A percentile compares a stretch with the other conserved stretches of the same genome.
phyloP scores from a whole-genome alignment of 2,797 vertebrate species.

The Garrulus glandarius region DNA sequence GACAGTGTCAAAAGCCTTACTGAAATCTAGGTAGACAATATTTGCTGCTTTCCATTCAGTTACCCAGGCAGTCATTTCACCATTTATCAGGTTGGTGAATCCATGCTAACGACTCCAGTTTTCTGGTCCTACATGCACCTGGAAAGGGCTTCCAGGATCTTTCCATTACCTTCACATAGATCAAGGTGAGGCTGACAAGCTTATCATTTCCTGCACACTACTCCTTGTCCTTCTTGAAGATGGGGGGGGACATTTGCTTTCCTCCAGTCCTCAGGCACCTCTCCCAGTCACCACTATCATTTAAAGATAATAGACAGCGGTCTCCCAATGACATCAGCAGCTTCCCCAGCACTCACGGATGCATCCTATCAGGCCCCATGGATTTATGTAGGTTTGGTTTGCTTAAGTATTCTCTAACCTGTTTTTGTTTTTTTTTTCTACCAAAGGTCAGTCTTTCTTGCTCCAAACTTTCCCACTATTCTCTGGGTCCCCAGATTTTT shows the following conservation, averaged over 20 bases:
- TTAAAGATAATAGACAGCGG: background rate
- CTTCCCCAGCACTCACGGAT: background rate
- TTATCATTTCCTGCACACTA: background rate
- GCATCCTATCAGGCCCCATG: background rate
- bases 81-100: background rate
- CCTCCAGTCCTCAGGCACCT: background rate
- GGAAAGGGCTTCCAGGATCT: background rate
- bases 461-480: background rate
- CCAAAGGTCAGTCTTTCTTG: background rate
- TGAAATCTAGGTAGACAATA: background rate
- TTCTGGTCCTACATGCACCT: background rate
- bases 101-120: background rate
- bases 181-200: background rate
- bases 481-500: background rate
- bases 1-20: background rate
- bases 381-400: background rate
- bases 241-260: background rate
- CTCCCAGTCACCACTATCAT: background rate
- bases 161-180: background rate
- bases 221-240: background rate
- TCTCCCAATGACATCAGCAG: background rate
- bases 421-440: background rate
- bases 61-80: background rate
- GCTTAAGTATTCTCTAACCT: background rate
- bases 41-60: background rate